Conservation (phyloP, 2,888 invertebrate species). For the Diaprepes abbreviatus region DNA sequence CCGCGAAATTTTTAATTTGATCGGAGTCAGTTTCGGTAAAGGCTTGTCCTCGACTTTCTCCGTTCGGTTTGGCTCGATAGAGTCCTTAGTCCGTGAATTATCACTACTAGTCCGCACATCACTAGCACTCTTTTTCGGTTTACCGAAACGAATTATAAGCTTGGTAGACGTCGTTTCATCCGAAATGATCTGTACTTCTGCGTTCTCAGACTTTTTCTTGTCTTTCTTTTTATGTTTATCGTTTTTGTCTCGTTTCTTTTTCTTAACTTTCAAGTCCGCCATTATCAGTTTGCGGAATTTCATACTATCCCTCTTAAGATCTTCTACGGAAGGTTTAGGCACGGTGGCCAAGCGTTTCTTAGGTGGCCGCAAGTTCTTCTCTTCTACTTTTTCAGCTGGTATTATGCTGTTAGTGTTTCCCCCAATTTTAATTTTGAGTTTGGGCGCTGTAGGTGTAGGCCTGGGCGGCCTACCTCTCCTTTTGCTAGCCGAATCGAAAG, state of each 20-base stretch:
- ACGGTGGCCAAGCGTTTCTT: constrained; percentile 81
- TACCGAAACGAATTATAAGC: constrained; percentile 81
- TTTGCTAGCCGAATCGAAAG: constrained; percentile 54
- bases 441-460: constrained; percentile 60
- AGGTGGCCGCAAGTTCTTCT: constrained; percentile 78
- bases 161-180: constrained; percentile 70
- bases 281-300: constrained; percentile 87
- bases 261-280: constrained; percentile 84
- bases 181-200: constrained; percentile 71
- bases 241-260: constrained; percentile 70
- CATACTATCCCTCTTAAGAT: constrained; percentile 88
- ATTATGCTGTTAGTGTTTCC: constrained; percentile 67
- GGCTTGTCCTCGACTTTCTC: constrained; percentile 32
- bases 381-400: constrained; percentile 65
- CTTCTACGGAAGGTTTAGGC: constrained; percentile 80
- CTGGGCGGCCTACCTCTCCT: constrained; percentile 65
- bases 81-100: constrained; percentile 36
- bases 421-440: constrained; percentile 82
- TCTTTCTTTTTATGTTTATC: constrained; percentile 71
- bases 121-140: constrained; percentile 57
- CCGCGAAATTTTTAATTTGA: constrained; percentile 86
- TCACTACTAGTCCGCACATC: constrained; percentile 60
- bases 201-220: constrained; percentile 68
- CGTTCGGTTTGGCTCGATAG: constrained; percentile 5
- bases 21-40: constrained; percentile 76